These are phyloP conservation scores for Carlito syrichta DNA, from an alignment of 2,113 vertebrate species.

Conservation along the genomic window DNA sequence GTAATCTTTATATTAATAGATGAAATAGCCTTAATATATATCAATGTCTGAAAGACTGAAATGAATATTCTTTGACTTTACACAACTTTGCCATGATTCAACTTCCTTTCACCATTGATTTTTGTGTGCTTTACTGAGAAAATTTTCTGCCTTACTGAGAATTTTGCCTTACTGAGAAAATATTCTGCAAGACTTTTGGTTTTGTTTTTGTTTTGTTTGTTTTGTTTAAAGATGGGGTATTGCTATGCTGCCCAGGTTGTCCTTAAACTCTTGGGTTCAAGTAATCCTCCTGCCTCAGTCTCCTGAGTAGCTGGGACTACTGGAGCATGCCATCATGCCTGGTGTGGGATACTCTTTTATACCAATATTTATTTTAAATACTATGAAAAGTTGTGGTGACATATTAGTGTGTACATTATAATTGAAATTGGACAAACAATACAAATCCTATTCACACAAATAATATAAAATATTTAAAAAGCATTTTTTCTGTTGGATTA, in stretches of 20 bases:
- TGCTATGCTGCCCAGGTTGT: not conserved
- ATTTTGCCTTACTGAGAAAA: not conserved
- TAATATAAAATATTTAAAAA: not conserved
- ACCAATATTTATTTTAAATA: not conserved
- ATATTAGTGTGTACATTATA: not conserved
- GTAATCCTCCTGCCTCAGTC: not conserved
- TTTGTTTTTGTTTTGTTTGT: not conserved
- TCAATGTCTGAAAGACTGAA: not conserved
- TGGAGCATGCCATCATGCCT: not conserved
- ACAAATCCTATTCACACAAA: not conserved
- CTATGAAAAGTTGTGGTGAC: not conserved
- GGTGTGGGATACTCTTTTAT: not conserved
- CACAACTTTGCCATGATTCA: not conserved
- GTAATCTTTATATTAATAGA: not conserved
- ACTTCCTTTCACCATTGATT: not conserved
- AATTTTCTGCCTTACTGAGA: too few species aligned
- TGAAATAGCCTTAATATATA: not conserved
- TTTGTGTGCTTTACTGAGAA: not conserved
- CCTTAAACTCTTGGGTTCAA: not conserved
- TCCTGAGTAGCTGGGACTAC: not conserved
- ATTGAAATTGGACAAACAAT: not conserved
- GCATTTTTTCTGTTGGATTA: not conserved
- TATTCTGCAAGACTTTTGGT: not conserved
- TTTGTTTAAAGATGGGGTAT: not conserved
- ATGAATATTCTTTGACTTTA: not conserved